Base-by-base conservation (phyloP, 35 echinoderm and acorn worm species). In the Chiridota heheva region DNA sequence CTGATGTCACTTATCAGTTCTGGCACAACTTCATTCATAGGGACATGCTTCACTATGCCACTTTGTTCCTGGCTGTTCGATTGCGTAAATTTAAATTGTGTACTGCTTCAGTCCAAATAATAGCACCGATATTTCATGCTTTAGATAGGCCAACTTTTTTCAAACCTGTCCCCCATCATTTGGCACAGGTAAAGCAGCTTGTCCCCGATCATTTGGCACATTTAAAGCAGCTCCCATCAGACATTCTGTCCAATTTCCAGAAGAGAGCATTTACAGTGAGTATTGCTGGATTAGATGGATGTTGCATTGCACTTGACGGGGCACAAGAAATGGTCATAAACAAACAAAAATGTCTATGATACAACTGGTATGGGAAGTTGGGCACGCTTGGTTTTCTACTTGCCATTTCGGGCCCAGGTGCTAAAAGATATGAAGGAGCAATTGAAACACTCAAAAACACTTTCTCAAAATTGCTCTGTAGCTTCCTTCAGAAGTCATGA, bases 1-100 rank as follows among this genome's bases (percentile, higher is more conserved):
- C 31, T 0, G 62, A 80, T 81, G 64, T 66, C 10, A 89, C 86
- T 26, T 89, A 58, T 32, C 64, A 82, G 33, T 75, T 89, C 44
- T 89, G 78, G 87, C 20, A 60, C 42, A n/a, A 81, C n/a, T 89
- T 89, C 63, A 61, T 82, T 8, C 55, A 82, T 64, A 57, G 69
- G 24, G 87, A 89, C 25, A 82, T 82, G 87, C 53, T 76, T 40
- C 66, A 70, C 25, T 82, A 81, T 44, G 64, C 67, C 17, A 63
- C 35, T 82, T 62, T 89, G n/a, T 89, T 81, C 63, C 28, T 70
- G 37, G 33, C 47, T 10, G 35, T 79, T 20, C 58, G 75, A 37
- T 34, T 53, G 48, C 22, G 75, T 33, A 42, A 79, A 13, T 79
- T 53, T 53, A 20, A 79, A 60, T 36, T 79, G 51, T n/a, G 75